Conservation (phyloP, 2,113 vertebrate species). For the Anser cygnoides region DNA sequence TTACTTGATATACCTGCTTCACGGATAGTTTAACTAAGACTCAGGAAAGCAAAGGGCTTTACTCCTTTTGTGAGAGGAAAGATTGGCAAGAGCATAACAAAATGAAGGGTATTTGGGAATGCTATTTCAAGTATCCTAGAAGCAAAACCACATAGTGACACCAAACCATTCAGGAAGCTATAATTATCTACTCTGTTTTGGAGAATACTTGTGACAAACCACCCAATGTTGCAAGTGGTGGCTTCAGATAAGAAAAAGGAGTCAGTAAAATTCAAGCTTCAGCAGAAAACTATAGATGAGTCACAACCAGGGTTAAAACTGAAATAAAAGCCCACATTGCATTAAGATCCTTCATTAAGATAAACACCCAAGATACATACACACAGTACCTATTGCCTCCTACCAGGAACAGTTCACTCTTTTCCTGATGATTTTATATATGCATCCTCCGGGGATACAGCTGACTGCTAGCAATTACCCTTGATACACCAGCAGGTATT, state of each 20-base stretch:
- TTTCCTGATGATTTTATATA: conserved; percentile 58
- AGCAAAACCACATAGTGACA: conserved; percentile 36
- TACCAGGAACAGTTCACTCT: conserved; percentile 26
- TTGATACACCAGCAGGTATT: conserved; percentile 70
- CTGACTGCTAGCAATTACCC: conserved; percentile 64
- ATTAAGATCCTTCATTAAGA: conserved; percentile 53
- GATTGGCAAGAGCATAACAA: background rate
- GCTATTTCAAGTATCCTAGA: conserved; percentile 48
- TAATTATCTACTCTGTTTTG: conserved; percentile 44
- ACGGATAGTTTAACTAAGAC: background rate
- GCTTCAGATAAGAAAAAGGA: conserved; percentile 48
- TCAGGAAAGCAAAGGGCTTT: background rate
- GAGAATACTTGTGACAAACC: conserved; percentile 37
- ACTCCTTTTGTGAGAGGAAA: background rate
- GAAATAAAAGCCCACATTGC: conserved; percentile 45
- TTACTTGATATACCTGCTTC: background rate
- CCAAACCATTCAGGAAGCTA: conserved; percentile 21
- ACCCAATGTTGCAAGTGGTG: conserved; percentile 23
- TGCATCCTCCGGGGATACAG: conserved; percentile 46
- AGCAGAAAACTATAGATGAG: conserved; percentile 36
- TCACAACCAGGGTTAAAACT: conserved; percentile 35
- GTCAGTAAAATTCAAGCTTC: conserved; percentile 33
- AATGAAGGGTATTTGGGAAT: conserved; percentile 22
- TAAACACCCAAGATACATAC: conserved; percentile 1
- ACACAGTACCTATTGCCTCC: background rate